Conservation (phyloP, 2,888 invertebrate genomes). For the Neoitamus cyanurus region DNA sequence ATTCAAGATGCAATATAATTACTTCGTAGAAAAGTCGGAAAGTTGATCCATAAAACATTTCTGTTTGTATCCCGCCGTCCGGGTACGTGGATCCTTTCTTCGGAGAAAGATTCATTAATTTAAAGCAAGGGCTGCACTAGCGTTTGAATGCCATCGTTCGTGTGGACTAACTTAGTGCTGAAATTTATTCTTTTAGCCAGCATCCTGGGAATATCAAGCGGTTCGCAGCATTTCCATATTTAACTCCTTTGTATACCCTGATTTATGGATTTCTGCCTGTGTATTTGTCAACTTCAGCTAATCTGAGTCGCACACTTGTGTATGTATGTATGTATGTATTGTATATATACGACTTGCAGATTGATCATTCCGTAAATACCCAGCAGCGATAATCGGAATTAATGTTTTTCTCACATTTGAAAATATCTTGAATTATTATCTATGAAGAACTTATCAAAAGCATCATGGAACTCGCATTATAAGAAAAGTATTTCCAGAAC, state of each 20-base stretch:
- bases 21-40: background rate
- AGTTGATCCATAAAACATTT: constrained; percentile 30
- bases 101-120: background rate
- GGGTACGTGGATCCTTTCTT: background rate
- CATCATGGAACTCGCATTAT: no score
- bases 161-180: background rate
- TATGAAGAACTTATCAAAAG: no score
- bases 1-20: constrained; percentile 20
- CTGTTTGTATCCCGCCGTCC: background rate
- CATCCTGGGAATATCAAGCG: background rate
- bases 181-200: background rate
- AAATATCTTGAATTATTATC: no score
- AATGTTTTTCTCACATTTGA: no score
- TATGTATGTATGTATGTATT: no score
- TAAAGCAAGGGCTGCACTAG: background rate
- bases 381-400: no score
- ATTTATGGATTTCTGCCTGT: no score
- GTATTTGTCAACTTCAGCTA: no score
- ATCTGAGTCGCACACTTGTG: no score
- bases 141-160: background rate
- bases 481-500: no score
- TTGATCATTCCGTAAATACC: no score
- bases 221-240: background rate
- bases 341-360: no score
- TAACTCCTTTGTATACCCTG: background rate